A percentile compares a stretch with the other conserved stretches of the same genome.
These are phyloP conservation scores for Steinernema scapterisci DNA, from an alignment of 2,888 invertebrate genomes.

Conservation along the genomic window DNA sequence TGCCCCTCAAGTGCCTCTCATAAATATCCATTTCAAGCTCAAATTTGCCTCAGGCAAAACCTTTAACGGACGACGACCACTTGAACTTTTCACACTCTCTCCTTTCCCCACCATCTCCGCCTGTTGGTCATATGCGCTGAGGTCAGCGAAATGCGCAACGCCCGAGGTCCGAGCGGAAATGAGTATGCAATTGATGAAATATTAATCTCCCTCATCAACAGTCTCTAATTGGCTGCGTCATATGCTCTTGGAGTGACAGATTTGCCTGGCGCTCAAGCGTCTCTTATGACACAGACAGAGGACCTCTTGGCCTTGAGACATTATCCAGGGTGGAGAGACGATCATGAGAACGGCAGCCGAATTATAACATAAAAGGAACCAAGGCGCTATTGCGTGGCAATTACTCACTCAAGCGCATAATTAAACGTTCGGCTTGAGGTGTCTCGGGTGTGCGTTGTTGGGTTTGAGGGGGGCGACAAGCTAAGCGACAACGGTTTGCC, in stretches of 20 bases:
- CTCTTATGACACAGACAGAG: neutral
- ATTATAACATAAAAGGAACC: conserved; percentile 21
- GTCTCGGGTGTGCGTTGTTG: neutral
- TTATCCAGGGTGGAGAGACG: neutral
- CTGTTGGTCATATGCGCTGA: neutral
- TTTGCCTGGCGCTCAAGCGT: neutral
- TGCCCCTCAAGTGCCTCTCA: too few relatives aligned
- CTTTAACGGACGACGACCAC: conserved; percentile 1
- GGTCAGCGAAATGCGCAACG: conserved; percentile 14
- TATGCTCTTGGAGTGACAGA: conserved; percentile 22
- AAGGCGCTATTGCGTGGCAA: conserved; percentile 26
- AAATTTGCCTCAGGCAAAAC: too few relatives aligned
- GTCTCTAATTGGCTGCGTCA: conserved; percentile 17
- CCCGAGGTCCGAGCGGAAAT: neutral
- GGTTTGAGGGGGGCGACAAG: neutral
- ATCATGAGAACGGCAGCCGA: conserved; percentile 20
- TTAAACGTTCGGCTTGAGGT: conserved; percentile 24
- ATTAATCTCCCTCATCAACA: conserved; percentile 17
- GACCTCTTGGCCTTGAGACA: conserved; percentile 3
- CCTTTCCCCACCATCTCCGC: neutral
- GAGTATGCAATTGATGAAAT: conserved; percentile 28
- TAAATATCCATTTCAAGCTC: too few relatives aligned
- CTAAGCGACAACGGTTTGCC: neutral
- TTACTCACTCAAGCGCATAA: conserved; percentile 28
- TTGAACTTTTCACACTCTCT: neutral